Base-by-base conservation (phyloP, 2,113 vertebrate species). In the Hylia prasina region DNA sequence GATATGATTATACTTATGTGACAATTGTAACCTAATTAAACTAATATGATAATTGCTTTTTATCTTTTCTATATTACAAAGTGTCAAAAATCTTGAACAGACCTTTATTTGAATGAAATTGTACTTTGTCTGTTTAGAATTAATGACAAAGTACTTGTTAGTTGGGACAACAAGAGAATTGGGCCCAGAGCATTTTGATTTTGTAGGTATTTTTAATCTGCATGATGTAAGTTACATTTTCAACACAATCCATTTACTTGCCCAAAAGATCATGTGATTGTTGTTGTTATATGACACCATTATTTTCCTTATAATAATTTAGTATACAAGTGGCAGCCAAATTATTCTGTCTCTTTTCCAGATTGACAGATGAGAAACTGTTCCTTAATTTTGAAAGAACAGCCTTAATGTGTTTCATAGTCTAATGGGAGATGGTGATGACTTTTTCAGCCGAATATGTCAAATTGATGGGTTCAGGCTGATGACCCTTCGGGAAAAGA, bases 311-410 rank as follows among this genome's bases (percentile, higher is more conserved):
- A 68, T 42, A 71, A 82, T 93, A 95, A 95, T 93, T 93, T 78
- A 93, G 51, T 69, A 18, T 42, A 93, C 82, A 97, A 90, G 71
- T 88, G 75, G 73, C 73, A 91, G 93, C 84, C 94, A 96, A 96
- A 96, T 96, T 95, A 93, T 90, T 94, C 94, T 96, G 94, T 96
- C 93, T 94, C 61, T 95, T 96, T 79, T 95, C 93, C 91, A 96
- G 93, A 92, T 42, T 94, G 95, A 95, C 83, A 96, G 94, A 94
- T 88, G 82, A 89, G 76, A 88, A 82, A 93, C 61, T 75, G 57
- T 64, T 96, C 68, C 68, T 97, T 96, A 89, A 90, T 96, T 93
- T 80, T 90, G 91, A 96, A 95, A 97, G 81, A 96, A 48, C 56
- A 72, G 92, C 45, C 40, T 81, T 93, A 82, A 94, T 95, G 79